Evolutionary conservation across 2,113 vertebrate genomes (phyloP).

Genomic region (Mellivora capensis): DNA sequence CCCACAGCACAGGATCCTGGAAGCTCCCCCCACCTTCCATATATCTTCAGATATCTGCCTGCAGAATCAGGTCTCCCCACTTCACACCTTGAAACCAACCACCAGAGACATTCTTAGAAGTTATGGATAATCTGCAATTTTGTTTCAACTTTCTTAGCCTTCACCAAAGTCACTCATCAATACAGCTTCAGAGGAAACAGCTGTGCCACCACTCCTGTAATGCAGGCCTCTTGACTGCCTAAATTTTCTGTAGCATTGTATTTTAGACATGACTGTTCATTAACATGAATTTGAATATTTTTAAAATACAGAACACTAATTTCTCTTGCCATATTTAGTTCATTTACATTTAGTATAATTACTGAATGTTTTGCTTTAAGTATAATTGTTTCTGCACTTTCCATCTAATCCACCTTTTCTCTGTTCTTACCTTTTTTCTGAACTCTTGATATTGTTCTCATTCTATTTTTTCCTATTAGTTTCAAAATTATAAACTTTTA

Average conservation of each 20-base stretch:
- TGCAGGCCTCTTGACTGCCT: neutral
- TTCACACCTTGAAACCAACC: too few species aligned
- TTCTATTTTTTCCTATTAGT: neutral
- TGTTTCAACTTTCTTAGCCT: neutral
- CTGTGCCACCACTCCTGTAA: too few species aligned
- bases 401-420: neutral
- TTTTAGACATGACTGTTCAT: neutral
- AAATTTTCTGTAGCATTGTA: neutral
- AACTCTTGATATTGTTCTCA: neutral
- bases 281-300: neutral
- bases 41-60: too few species aligned
- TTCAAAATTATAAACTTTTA: neutral
- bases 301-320: neutral
- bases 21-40: too few species aligned
- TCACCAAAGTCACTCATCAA: slow-evolving; percentile 42
- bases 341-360: neutral
- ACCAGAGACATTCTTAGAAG: neutral
- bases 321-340: neutral
- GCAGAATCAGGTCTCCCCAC: too few species aligned
- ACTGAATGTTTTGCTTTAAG: neutral
- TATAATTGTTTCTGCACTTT: neutral
- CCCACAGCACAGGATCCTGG: too few species aligned
- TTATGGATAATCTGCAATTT: slow-evolving; percentile 6
- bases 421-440: neutral
- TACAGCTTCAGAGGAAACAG: neutral